Evolutionary conservation across 2,888 invertebrate genomes (phyloP).

Genomic region (Folsomia candida): DNA sequence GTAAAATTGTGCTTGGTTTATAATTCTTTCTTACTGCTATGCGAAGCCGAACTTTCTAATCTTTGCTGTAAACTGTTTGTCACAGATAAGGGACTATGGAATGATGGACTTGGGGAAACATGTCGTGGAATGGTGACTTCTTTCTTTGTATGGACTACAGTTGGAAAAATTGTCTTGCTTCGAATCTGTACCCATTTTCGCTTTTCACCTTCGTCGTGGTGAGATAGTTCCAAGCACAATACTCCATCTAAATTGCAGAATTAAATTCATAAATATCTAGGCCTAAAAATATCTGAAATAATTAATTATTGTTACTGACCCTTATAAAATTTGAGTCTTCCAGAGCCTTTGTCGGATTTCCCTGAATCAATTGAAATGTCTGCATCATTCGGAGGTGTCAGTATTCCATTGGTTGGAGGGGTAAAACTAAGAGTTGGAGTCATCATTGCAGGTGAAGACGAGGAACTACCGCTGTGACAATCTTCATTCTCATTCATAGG

Average conservation of each 20-base stretch:
- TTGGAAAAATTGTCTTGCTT: constrained; percentile 80
- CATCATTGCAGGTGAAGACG: constrained; percentile 30
- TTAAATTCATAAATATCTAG: neutral
- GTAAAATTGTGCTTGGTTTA: neutral
- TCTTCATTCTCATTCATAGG: neutral
- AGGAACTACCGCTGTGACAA: constrained; percentile 15
- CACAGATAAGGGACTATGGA: constrained; percentile 68
- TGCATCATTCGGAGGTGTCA: constrained; percentile 35
- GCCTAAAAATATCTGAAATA: constrained; percentile 11
- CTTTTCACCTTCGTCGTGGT: constrained; percentile 69
- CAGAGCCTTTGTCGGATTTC: constrained; percentile 58
- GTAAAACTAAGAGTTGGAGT: constrained; percentile 35
- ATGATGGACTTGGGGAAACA: constrained; percentile 56
- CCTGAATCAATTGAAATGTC: constrained; percentile 21
- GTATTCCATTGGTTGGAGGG: constrained; percentile 36
- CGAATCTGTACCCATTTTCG: constrained; percentile 86
- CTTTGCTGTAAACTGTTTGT: constrained; percentile 59
- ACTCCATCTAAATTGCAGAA: constrained; percentile 70
- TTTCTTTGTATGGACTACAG: constrained; percentile 37
- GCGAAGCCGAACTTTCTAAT: constrained; percentile 68
- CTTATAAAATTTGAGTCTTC: constrained; percentile 77
- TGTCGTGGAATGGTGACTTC: constrained; percentile 46
- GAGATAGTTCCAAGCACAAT: constrained; percentile 79
- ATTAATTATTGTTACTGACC: constrained; percentile 57
- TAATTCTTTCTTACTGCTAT: constrained; percentile 65